Evolutionary conservation across 2,888 invertebrate species (phyloP), one percentile per base, ranked within the genome.

Genomic region (Agrotis ipsilon): DNA sequence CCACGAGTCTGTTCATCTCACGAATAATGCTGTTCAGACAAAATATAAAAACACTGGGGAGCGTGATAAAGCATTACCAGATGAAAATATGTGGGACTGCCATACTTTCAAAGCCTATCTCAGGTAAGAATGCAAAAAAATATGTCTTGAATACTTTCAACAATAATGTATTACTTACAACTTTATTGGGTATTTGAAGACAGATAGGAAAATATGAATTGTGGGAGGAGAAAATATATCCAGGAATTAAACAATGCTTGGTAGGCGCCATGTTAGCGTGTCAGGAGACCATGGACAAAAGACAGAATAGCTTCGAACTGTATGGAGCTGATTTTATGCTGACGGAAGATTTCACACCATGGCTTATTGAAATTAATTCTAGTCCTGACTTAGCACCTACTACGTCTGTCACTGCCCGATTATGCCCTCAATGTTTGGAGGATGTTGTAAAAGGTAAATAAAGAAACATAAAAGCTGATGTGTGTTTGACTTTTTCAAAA

Each of bases 321-420:
- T 99, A 99, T 86, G 99, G 99, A 19, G 99, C 99, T 0, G 99
- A 99, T 93, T 99, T 99, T 89, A 98, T 99, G 98, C 94, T 99
- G 71, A 98, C 98, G 58, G 98, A 98, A 70, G 98, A 98, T 87
- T 98, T 98, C 85, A 97, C 97, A 45, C 99, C 99, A 0, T 99
- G 99, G 99, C 96, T 99, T 3, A 98, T 99, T 82, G 99, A 99
- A 94, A 99, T 99, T 81, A 99, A 99, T 92, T 98, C 98, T 13
- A 98, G 98, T 93, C 99, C 99, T 0, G 98, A 99, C 94, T 97
- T 99, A 96, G 98, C 98, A 18, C 97, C 98, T n/a, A 98, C 98
- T 0, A 99, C 99, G 0, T 98, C 98, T 76, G 98, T 99, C 0
- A 99, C 99, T 0, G 97, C 98, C 0, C 96, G 98, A 62, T 96